These are phyloP conservation scores for Actinemys pallida DNA, from an alignment of 2,113 vertebrate species.

Conservation along the genomic window DNA sequence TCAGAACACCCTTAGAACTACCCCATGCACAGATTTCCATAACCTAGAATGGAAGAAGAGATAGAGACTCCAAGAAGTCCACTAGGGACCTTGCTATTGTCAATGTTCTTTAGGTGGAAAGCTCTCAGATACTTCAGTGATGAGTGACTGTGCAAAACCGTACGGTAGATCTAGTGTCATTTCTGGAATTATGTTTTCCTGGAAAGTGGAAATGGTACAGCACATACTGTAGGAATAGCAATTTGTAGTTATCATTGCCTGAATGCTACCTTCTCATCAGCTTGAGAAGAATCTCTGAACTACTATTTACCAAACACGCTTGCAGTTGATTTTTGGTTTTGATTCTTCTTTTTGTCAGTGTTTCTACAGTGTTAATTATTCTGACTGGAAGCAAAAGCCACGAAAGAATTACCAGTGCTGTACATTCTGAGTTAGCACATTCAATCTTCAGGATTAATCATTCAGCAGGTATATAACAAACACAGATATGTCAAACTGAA, in stretches of 20 bases:
- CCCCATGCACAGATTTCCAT: neutral
- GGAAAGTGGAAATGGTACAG: neutral
- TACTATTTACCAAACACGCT: neutral
- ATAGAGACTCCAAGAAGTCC: neutral
- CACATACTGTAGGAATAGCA: neutral
- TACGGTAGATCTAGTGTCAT: fast-evolving
- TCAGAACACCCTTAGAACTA: too few relatives aligned
- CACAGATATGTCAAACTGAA: constrained; percentile 53
- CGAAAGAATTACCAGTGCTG: neutral
- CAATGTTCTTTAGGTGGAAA: neutral
- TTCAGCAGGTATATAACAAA: constrained; percentile 59
- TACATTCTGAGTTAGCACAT: constrained; percentile 26
- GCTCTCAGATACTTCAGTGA: neutral
- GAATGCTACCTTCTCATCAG: neutral
- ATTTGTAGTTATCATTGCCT: neutral
- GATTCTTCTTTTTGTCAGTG: neutral
- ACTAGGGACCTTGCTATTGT: neutral
- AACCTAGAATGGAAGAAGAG: neutral
- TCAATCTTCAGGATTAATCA: constrained; percentile 56
- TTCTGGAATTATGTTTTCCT: neutral
- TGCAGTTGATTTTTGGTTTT: neutral
- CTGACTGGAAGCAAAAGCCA: constrained; percentile 24
- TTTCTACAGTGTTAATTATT: neutral
- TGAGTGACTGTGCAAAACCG: neutral
- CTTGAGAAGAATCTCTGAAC: neutral